Conservation (phyloP, 2,113 vertebrate genomes). For the Mixornis gularis region DNA sequence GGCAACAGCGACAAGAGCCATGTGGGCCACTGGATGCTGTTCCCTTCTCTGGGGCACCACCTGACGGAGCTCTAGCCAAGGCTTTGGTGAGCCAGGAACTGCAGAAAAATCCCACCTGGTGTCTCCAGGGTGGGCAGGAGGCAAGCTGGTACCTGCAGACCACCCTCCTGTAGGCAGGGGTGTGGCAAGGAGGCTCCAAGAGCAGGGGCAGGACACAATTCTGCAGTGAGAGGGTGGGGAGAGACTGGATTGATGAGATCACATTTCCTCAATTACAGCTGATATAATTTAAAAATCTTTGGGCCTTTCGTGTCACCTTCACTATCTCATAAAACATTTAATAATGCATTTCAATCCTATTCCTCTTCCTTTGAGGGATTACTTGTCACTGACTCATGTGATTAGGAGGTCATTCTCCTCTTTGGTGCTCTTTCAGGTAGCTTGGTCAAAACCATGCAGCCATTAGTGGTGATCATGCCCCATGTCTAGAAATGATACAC, state of each 20-base stretch:
- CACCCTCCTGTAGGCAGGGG: not conserved
- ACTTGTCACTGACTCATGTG: not conserved
- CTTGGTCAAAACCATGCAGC: not conserved
- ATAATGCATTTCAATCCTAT: not conserved
- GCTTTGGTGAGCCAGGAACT: not conserved
- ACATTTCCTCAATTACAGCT: not conserved
- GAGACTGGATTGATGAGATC: not conserved
- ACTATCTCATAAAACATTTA: not conserved
- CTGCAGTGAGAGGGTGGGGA: not conserved
- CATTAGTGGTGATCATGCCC: fast-evolving
- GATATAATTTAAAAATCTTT: not conserved
- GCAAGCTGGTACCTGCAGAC: not conserved
- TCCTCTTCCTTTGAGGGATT: not conserved
- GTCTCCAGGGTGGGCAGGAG: not conserved
- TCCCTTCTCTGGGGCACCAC: not conserved
- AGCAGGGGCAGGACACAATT: too few relatives aligned
- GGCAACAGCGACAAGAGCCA: not conserved
- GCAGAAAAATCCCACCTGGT: fast-evolving
- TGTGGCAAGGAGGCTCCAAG: not conserved
- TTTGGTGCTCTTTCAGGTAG: not conserved
- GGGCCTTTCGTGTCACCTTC: not conserved
- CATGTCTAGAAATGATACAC: fast-evolving
- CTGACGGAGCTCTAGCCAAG: not conserved
- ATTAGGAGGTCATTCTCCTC: not conserved
- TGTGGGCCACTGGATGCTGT: not conserved